Conservation (phyloP, 2,888 invertebrate species). For the Agapostemon virescens region DNA sequence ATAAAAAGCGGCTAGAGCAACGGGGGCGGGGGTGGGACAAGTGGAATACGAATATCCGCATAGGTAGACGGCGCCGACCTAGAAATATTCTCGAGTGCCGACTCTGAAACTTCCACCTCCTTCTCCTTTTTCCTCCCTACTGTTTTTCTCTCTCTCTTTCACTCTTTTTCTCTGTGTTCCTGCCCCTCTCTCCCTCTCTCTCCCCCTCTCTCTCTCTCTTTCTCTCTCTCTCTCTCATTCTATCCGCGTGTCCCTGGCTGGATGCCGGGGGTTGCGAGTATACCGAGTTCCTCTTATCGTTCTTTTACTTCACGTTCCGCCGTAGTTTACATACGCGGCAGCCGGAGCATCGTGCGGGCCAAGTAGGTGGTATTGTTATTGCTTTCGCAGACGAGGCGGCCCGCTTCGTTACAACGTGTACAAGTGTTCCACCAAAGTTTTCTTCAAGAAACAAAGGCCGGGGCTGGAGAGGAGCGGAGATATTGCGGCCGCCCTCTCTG, state of each 20-base stretch:
- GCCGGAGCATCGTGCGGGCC: slow-evolving; percentile 49
- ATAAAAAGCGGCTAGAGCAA: slow-evolving; percentile 37
- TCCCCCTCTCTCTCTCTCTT: not conserved
- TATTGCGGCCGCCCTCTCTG: slow-evolving; percentile 44
- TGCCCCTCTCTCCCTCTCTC: not conserved
- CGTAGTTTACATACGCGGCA: slow-evolving; percentile 58
- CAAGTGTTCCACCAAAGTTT: slow-evolving; percentile 65
- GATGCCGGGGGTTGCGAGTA: slow-evolving; percentile 26
- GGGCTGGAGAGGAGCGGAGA: slow-evolving; percentile 35
- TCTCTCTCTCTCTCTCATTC: not conserved
- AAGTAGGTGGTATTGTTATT: slow-evolving; percentile 69
- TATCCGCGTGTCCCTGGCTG: slow-evolving; percentile 22
- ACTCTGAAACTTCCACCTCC: slow-evolving; percentile 49
- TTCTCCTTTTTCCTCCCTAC: not conserved
- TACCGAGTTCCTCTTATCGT: slow-evolving; percentile 53
- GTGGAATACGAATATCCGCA: slow-evolving; percentile 61
- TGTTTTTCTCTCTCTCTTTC: slow-evolving; percentile 7
- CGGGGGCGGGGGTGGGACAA: slow-evolving; percentile 36
- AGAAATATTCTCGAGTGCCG: slow-evolving; percentile 61
- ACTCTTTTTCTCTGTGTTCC: too few species aligned
- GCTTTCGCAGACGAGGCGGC: slow-evolving; percentile 65
- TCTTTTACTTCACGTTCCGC: slow-evolving; percentile 49
- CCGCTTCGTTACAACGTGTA: slow-evolving; percentile 66
- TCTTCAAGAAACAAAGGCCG: slow-evolving; percentile 42
- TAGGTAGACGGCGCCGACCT: slow-evolving; percentile 60